Evolutionary conservation across 92 coral and sea anemone genomes (phyloP).

Genomic region (Anthopleura xanthogrammica): DNA sequence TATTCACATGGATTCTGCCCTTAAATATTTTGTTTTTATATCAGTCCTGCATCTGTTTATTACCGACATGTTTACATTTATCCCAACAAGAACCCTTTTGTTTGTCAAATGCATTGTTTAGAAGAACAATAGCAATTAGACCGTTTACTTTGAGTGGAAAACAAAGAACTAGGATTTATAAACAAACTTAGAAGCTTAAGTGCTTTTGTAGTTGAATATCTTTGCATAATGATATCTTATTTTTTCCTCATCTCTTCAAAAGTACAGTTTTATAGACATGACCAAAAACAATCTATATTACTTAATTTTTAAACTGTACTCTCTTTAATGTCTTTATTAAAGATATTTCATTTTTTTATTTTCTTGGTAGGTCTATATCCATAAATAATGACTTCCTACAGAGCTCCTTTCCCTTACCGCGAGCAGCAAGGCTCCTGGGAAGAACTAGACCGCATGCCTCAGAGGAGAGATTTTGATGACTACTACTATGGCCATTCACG

Average conservation of each 20-base stretch:
- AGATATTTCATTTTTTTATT: too few relatives aligned
- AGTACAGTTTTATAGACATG: too few relatives aligned
- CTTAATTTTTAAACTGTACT: too few relatives aligned
- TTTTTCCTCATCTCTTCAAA: too few relatives aligned
- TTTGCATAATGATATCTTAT: too few relatives aligned
- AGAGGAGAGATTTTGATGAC: not conserved
- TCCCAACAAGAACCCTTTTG: not conserved
- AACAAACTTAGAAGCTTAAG: not conserved
- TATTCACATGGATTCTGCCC: too few relatives aligned
- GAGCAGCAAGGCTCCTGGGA: conserved; percentile 10
- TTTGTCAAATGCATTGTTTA: not conserved
- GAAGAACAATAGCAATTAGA: not conserved
- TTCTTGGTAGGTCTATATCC: not conserved
- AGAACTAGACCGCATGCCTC: not conserved
- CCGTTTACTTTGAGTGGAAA: not conserved
- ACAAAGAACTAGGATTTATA: not conserved
- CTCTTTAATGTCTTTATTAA: not conserved
- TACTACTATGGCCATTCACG: not conserved
- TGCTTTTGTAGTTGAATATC: not conserved
- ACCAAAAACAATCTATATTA: too few relatives aligned
- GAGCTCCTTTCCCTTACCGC: not conserved
- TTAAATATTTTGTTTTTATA: too few relatives aligned
- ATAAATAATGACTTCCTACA: conserved; percentile 4
- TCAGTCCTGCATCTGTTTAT: too few relatives aligned
- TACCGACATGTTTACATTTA: too few relatives aligned